These are phyloP conservation scores for Bombyx mandarina DNA, from an alignment of 1,140 invertebrate species.

Conservation along the genomic window DNA sequence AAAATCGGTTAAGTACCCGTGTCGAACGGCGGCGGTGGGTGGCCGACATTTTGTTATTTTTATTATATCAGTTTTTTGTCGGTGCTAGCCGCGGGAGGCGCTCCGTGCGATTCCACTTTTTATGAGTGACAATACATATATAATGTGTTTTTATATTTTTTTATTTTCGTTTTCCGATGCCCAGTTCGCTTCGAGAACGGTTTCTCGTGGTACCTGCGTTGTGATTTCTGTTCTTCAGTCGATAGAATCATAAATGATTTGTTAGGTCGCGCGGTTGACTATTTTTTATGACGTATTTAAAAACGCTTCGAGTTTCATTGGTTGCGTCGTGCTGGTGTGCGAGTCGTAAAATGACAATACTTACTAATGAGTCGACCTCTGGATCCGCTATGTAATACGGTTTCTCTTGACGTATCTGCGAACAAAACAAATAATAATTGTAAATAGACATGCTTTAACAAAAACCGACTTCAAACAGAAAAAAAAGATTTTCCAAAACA, in stretches of 20 bases:
- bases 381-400: constrained; percentile 98
- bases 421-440: constrained; percentile 68
- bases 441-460: too few species aligned
- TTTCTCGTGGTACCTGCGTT: constrained; percentile 51
- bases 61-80: constrained; percentile 62
- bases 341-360: constrained; percentile 65
- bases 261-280: constrained; percentile 17
- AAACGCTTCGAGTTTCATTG: constrained; percentile 37
- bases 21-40: constrained; percentile 67
- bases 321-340: constrained; percentile 8
- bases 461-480: too few species aligned
- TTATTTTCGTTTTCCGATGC: too few species aligned
- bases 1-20: constrained; percentile 72
- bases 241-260: constrained; percentile 63
- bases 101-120: constrained; percentile 55
- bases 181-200: constrained; percentile 45
- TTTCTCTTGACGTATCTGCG: constrained; percentile 97
- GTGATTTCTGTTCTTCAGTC: constrained; percentile 52
- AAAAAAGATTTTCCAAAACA: too few species aligned
- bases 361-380: constrained; percentile 98
- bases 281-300: constrained; percentile 62
- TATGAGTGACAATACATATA: constrained; percentile 41
- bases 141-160: too few species aligned
- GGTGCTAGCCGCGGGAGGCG: constrained; percentile 53
- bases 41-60: constrained; percentile 55